Evolutionary conservation across 2,113 vertebrate genomes (phyloP), one percentile per base, ranked within the genome.

Genomic region (Mionectes macconnelli): DNA sequence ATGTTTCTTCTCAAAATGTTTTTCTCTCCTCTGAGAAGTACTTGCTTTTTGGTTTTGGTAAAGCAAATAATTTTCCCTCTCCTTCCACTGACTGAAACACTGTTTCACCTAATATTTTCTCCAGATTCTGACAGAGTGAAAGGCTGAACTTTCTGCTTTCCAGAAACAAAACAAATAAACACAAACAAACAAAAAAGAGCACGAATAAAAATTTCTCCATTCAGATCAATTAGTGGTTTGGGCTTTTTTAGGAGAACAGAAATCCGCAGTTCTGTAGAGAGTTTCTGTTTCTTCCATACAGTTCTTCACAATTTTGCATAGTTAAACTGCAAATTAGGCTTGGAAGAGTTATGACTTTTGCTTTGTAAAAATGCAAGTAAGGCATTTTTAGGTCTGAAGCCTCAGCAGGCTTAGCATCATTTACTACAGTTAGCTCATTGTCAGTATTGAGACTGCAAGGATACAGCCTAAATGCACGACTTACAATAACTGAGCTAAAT

Each of bases 391-490:
- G 35, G 13, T 69, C 40, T 83, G 78, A 89, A 66, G 33, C 24
- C 19, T 63, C 30, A 35, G 42, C 59, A 27, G 19, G 30, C 40
- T 64, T 60, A 55, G 21, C 35, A 16, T 33, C 19, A 44, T 18
- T 60, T 52, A 25, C 69, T 55, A 30, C 28, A 82, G 45, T 52
- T 55, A 73, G 24, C 40, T 68, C 56, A 17, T 14, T 84, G 37
- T n/a, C 37, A 63, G 30, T 15, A 22, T 4, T 8, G 39, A 72
- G 35, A 16, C 53, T 53, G 62, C 30, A 87, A 53, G 59, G 31
- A 35, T 24, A 45, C 5, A 45, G 35, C n/a, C 21, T 31, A 25
- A 83, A 64, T 0, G 3, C 31, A 31, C 0, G 1, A 87, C 45
- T 27, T 74, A 25, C 22, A 60, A 57, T 13, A 68, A 83, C 39